A percentile compares a stretch with the other conserved stretches of the same genome.
These are phyloP conservation scores for Lochmaea capreae DNA, from an alignment of 2,888 invertebrate genomes.

Conservation along the genomic window DNA sequence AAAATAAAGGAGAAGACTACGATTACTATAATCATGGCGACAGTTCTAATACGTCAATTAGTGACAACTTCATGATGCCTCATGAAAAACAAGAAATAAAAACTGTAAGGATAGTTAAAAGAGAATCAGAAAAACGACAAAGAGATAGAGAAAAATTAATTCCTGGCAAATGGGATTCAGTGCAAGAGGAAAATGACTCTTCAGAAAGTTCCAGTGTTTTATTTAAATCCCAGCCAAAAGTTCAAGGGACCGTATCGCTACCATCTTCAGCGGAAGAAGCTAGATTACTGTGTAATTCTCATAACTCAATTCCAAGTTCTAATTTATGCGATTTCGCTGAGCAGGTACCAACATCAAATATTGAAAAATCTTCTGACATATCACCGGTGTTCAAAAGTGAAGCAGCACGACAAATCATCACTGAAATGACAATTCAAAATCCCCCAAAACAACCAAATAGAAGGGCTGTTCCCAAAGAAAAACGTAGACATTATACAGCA, in stretches of 20 bases:
- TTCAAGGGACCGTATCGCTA: conserved; percentile 34
- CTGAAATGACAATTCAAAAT: conserved; percentile 74
- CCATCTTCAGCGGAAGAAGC: conserved; percentile 49
- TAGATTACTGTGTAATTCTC: background rate
- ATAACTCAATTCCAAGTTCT: conserved; percentile 55
- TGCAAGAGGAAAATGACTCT: conserved; percentile 64
- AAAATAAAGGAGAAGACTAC: conserved; percentile 56
- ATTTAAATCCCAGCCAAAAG: conserved; percentile 53
- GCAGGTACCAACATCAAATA: conserved; percentile 44
- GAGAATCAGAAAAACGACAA: conserved; percentile 89
- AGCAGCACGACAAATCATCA: conserved; percentile 87
- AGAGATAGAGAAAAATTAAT: conserved; percentile 79
- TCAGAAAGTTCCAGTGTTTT: conserved; percentile 58
- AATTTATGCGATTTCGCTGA: conserved; percentile 55
- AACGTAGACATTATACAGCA: conserved; percentile 89
- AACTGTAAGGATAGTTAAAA: conserved; percentile 92
- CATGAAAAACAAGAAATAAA: conserved; percentile 91
- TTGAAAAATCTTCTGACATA: conserved; percentile 69
- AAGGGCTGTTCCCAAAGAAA: conserved; percentile 83
- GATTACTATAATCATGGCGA: conserved; percentile 72
- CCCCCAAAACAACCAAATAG: conserved; percentile 63
- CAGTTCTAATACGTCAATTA: conserved; percentile 64
- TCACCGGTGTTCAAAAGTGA: conserved; percentile 89
- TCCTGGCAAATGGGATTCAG: conserved; percentile 61
- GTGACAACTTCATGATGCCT: conserved; percentile 58